phyloP scores from a whole-genome alignment of 2,113 vertebrate genomes.

The Takifugu flavidus region DNA sequence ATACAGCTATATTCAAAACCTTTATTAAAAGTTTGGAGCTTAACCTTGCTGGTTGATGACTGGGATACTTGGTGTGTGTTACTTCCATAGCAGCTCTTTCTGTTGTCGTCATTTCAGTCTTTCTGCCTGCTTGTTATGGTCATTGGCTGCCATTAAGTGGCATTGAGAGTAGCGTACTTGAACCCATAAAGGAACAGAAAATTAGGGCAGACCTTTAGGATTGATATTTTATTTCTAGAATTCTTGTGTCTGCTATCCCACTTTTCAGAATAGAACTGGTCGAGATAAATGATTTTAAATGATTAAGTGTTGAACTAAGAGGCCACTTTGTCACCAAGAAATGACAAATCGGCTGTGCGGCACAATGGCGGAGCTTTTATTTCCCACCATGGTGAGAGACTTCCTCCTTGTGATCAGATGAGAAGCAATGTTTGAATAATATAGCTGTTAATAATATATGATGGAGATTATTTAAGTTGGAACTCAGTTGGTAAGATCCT shows the following conservation, averaged over 20 bases:
- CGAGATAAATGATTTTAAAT: background rate
- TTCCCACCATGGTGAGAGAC: constrained; percentile 3
- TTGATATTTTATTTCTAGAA: too few relatives aligned
- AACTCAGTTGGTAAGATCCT: constrained; percentile 21
- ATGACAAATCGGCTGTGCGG: background rate
- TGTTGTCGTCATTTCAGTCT: constrained; percentile 11
- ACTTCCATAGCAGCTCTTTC: constrained; percentile 9
- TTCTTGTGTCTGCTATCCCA: background rate
- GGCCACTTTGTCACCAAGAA: background rate
- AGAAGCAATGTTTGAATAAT: constrained; percentile 31
- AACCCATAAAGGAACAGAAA: background rate
- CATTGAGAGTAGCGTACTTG: background rate
- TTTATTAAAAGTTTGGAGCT: constrained; percentile 36
- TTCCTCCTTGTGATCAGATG: constrained; percentile 11
- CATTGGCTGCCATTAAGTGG: background rate
- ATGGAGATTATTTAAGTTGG: constrained; percentile 66
- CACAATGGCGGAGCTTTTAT: constrained; percentile 20
- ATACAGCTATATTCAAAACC: constrained; percentile 31
- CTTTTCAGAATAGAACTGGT: background rate
- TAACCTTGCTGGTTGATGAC: constrained; percentile 5
- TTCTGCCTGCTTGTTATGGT: background rate
- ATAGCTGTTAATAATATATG: constrained; percentile 47
- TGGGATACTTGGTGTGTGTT: constrained; percentile 12
- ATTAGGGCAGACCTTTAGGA: too few relatives aligned
- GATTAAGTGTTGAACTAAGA: background rate